Conservation (phyloP, 2,113 vertebrate genomes). For the Laticauda laticaudata region DNA sequence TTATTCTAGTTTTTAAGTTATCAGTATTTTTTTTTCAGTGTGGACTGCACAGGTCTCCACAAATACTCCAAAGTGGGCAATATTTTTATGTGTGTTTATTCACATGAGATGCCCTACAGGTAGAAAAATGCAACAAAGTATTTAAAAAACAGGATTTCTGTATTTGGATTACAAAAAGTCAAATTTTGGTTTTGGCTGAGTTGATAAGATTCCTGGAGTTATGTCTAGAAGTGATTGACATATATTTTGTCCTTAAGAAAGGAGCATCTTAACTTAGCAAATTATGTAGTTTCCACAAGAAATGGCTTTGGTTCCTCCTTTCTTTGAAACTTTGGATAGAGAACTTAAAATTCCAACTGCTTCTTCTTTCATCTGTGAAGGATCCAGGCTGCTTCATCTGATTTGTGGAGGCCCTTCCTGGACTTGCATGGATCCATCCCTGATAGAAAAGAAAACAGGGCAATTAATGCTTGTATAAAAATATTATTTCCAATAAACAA, state of each 20-base stretch:
- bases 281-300: not conserved
- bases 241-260: not conserved
- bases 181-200: not conserved
- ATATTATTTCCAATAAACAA: not conserved
- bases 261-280: not conserved
- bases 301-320: not conserved
- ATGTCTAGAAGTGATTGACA: not conserved
- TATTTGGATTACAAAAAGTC: not conserved
- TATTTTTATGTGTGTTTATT: not conserved
- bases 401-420: not conserved
- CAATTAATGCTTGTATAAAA: not conserved
- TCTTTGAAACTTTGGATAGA: not conserved
- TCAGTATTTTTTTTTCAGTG: not conserved
- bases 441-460: not conserved
- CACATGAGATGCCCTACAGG: not conserved
- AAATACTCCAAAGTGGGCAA: not conserved
- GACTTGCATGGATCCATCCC: not conserved
- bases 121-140: not conserved
- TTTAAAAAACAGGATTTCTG: not conserved
- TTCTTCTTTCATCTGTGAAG: not conserved
- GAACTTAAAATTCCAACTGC: not conserved
- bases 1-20: not conserved
- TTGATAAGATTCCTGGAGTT: not conserved
- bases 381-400: not conserved
- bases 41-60: not conserved